Base-by-base conservation (phyloP, 2,113 vertebrate species). In the Epinephelus fuscoguttatus region DNA sequence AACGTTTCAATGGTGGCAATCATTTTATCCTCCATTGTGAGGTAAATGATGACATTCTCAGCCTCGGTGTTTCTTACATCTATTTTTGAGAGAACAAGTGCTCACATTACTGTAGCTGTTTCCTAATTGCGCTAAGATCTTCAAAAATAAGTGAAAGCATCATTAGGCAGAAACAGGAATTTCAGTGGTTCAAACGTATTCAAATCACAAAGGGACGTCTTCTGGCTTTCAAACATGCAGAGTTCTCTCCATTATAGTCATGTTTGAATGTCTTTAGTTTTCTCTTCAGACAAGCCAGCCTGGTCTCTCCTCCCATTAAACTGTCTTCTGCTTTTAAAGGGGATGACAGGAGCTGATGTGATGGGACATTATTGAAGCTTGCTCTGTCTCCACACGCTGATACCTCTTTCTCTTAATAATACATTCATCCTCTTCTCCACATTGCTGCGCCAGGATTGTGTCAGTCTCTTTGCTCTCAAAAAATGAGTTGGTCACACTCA, bases 401-500 rank as follows among this genome's bases (percentile, higher is more conserved):
- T 72, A 62, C 64, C 50, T 62, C 50, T 23, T 67, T 47, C 23
- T 73, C 77, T 70, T 47, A 12, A 60, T 74, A 57, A 61, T 75
- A 45, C 12, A 71, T 86, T 73, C 55, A 17, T 81, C 64, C 18
- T 63, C 63, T 53, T 47, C 68, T n/a, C 53, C 50, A 59, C 70
- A 59, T 75, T 70, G 55, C 81, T 57, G 72, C 4, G 2, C 21
- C 4, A 59, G 69, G 55, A 25, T 30, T 67, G 68, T 5, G 37
- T 19, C 42, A 27, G 61, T 80, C 57, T 83, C 57, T 52, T 49
- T 33, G 68, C 47, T 59, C 52, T 81, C 53, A 21, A 57, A 66
- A 68, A 81, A 88, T 71, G 14, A 73, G 70, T 37, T 21, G 70
- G 70, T 87, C 87, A 79, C 70, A 84, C 63, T 82, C 56, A 17